Evolutionary conservation across 2,888 invertebrate species (phyloP), one percentile per base, ranked within the genome.

Genomic region (Pyralis farinalis): DNA sequence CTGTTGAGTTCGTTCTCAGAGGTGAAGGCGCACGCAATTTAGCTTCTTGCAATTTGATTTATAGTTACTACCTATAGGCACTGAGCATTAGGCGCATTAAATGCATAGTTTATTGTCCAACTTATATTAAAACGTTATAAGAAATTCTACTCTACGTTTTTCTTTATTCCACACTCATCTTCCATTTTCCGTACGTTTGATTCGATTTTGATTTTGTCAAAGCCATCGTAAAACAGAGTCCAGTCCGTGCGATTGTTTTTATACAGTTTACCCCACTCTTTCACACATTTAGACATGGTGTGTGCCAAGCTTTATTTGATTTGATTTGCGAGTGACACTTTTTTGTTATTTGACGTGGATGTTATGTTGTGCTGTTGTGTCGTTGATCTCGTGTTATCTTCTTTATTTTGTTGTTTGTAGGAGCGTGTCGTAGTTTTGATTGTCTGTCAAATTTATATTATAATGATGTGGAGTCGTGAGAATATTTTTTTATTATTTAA

Each of bases 161-260:
- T 46, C 44, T 1, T 43, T 64, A 53, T 63, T 45, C 63, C 31
- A n/a, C 62, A 68, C 16, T 16, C 69, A 69, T 81, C 81, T 84
- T 85, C 80, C 81, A 83, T 83, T 79, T 80, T 37, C 77, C 75
- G 77, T 75, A 67, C 76, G 77, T 83, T 77, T 79, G 80, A 83
- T 83, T 82, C 78, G 74, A 78, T 73, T 71, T 78, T 77, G 84
- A 84, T 84, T 83, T 79, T 71, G 81, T 83, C 79, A 84, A 86
- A 81, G 79, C 76, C 78, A 70, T 80, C 77, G 80, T 82, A 84
- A 83, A 86, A 84, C 67, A 65, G 63, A 16, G 16, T 16, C 16
- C 16, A 16, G 16, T 2, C 16, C 64, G 66, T 66, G 57, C 80
- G 72, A 84, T 84, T 87, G 86, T 87, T 86, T 87, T 87, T 85